Conservation (phyloP, 2,888 invertebrate species). For the Cryptus viduatorius region DNA sequence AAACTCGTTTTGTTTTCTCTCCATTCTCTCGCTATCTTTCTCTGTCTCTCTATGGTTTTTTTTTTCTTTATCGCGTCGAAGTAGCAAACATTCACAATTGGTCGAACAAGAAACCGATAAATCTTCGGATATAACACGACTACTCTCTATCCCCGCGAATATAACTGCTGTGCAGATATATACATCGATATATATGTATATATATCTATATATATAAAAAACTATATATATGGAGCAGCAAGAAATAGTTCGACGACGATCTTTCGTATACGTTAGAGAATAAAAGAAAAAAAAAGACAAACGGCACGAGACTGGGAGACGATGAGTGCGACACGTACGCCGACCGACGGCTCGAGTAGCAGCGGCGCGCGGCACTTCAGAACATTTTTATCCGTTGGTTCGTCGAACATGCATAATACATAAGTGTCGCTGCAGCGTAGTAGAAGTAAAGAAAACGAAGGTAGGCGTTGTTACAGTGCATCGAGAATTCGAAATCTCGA, state of each 20-base stretch:
- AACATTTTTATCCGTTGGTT: constrained; percentile 61
- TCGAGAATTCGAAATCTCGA: constrained; percentile 77
- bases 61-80: constrained; percentile 22
- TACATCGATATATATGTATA: constrained; percentile 9
- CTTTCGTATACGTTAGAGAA: constrained; percentile 6
- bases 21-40: not conserved
- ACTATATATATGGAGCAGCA: constrained; percentile 46
- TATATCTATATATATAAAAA: not conserved
- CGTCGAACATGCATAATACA: constrained; percentile 71
- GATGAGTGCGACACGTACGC: constrained; percentile 52
- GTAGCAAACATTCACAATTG: constrained; percentile 45
- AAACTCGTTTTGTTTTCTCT: constrained; percentile 37
- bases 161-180: not conserved
- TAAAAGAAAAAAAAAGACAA: not conserved
- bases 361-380: constrained; percentile 49
- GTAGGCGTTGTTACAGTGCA: constrained; percentile 61
- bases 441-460: constrained; percentile 41
- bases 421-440: constrained; percentile 56
- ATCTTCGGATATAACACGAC: constrained; percentile 37
- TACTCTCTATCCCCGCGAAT: constrained; percentile 9
- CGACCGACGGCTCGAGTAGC: not conserved
- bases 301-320: constrained; percentile 1
- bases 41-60: not conserved
- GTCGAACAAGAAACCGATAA: constrained; percentile 42
- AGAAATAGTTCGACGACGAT: constrained; percentile 42